A percentile compares a stretch with the other conserved stretches of the same genome.
phyloP scores from a whole-genome alignment of 2,113 vertebrate genomes.

The Sarotherodon lohbergeri region DNA sequence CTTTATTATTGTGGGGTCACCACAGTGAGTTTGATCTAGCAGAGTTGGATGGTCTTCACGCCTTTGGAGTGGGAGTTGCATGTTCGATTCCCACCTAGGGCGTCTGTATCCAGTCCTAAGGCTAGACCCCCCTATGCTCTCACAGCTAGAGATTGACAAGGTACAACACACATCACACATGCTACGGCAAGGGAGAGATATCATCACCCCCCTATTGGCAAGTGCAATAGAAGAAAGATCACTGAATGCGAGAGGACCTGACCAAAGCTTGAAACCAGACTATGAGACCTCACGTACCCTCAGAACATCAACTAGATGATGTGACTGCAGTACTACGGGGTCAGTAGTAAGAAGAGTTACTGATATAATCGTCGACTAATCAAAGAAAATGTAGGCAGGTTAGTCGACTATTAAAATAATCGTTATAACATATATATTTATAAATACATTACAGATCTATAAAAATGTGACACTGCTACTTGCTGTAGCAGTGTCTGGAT shows the following conservation, averaged over 20 bases:
- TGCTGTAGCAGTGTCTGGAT: not conserved
- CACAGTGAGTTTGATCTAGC: not conserved
- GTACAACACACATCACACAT: not conserved
- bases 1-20: not conserved
- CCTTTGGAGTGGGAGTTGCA: not conserved
- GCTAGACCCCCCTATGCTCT: fast-evolving
- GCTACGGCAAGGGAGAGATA: not conserved
- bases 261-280: fast-evolving
- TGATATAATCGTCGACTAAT: not conserved
- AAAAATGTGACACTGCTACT: no score
- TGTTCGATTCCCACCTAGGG: not conserved
- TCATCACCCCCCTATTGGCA: not conserved
- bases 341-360: not conserved
- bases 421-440: not conserved
- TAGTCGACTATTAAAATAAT: not conserved
- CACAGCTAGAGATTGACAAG: not conserved
- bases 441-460: not conserved
- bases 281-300: not conserved
- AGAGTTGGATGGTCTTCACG: fast-evolving
- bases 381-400: not conserved
- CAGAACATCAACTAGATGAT: not conserved
- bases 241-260: not conserved
- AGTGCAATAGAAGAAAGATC: fast-evolving
- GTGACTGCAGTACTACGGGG: not conserved
- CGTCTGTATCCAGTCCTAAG: fast-evolving